Percentiles rank a stretch among this genome's conserved stretches.
phyloP scores from a whole-genome alignment of 1,140 invertebrate species.

The Drosophila persimilis region DNA sequence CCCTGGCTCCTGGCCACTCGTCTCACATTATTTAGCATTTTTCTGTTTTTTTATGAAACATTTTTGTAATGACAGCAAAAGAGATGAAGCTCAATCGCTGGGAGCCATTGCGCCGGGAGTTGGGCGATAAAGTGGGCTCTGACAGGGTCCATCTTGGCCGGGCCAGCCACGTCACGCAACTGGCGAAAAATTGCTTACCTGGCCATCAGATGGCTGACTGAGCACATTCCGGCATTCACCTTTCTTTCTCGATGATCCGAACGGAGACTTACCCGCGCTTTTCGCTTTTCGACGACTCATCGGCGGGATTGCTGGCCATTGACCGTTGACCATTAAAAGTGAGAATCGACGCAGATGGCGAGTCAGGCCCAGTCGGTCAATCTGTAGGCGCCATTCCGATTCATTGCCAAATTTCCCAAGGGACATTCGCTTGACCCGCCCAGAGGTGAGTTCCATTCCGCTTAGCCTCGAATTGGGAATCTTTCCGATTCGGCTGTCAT shows the following conservation, averaged over 20 bases:
- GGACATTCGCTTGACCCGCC: slow-evolving; percentile 7
- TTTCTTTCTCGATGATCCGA: background rate
- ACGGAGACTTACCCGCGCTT: slow-evolving; percentile 10
- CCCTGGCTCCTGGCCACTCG: no score
- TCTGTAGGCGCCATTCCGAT: slow-evolving; percentile 20
- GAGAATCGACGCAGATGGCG: slow-evolving; percentile 48
- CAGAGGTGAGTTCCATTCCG: background rate
- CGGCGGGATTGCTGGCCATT: slow-evolving; percentile 21
- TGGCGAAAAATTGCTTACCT: slow-evolving; percentile 16
- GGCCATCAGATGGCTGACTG: slow-evolving; percentile 34
- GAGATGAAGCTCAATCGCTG: no score
- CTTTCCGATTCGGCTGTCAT: slow-evolving; percentile 50
- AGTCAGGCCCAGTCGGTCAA: slow-evolving; percentile 1
- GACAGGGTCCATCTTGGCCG: slow-evolving; percentile 10
- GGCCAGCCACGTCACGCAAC: slow-evolving; percentile 42
- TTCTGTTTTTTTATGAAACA: no score
- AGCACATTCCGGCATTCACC: slow-evolving; percentile 27
- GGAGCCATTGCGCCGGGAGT: no score
- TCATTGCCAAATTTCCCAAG: slow-evolving; percentile 33
- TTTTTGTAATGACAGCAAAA: no score
- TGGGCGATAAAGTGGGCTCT: background rate
- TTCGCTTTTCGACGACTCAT: slow-evolving; percentile 55
- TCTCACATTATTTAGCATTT: no score
- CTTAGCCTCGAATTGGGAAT: slow-evolving; percentile 31
- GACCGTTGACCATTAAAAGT: slow-evolving; percentile 43